phyloP scores from a whole-genome alignment of 1,140 invertebrate species.

The Adoxophyes honmai region DNA sequence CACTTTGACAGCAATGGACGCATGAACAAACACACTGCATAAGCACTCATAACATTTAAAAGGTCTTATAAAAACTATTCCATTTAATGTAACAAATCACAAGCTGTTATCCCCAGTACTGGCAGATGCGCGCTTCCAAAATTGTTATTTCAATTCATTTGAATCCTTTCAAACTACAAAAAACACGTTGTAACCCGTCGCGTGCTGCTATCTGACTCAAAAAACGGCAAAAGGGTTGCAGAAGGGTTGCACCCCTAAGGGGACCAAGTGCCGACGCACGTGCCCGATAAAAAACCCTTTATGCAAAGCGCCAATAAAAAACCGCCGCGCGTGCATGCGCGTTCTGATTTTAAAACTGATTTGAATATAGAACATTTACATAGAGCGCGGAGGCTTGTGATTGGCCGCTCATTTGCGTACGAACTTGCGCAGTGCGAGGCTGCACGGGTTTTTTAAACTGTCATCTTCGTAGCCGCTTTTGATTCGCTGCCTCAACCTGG shows the following conservation, averaged over 20 bases:
- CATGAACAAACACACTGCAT: too few species aligned
- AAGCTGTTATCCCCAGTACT: too few species aligned
- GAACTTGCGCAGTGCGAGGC: conserved; percentile 48
- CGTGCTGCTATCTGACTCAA: conserved; percentile 37
- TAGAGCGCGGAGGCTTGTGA: conserved; percentile 37
- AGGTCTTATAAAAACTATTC: too few species aligned
- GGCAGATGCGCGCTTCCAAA: neutral
- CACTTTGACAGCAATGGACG: too few species aligned
- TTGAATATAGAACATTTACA: conserved; percentile 72
- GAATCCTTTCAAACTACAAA: conserved; percentile 21
- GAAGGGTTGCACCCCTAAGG: conserved; percentile 50
- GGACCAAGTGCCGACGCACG: conserved; percentile 25
- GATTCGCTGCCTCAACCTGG: conserved; percentile 41
- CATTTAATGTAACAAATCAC: too few species aligned
- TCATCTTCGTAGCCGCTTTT: conserved; percentile 39
- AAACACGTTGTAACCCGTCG: conserved; percentile 42
- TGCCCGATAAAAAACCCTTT: conserved; percentile 35
- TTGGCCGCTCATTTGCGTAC: conserved; percentile 53
- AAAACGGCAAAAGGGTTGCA: conserved; percentile 54
- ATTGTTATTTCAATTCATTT: conserved; percentile 1
- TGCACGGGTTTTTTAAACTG: conserved; percentile 38
- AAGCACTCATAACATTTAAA: too few species aligned
- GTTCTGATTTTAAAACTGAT: conserved; percentile 69
- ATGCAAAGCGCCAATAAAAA: conserved; percentile 64
- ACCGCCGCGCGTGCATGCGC: conserved; percentile 62